Evolutionary conservation across 2,888 invertebrate genomes (phyloP), one percentile per base, ranked within the genome.

Genomic region (Ornithoptera alexandrae): DNA sequence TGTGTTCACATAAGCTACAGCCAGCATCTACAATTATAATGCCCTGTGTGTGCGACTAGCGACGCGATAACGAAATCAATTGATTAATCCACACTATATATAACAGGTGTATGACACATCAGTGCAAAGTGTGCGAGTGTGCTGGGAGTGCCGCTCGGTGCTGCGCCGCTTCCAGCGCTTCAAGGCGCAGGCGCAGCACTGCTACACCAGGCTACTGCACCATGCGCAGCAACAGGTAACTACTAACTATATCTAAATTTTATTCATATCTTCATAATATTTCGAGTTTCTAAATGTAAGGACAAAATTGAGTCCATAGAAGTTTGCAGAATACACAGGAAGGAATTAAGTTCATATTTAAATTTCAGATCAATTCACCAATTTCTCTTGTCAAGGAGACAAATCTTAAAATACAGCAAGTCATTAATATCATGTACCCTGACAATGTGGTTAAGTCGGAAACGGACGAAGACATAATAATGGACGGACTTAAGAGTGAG

Each of bases 111-210:
- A 79, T 2, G 78, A 81, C 4, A 63, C 79, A 15, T 76, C 79
- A 0, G 66, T 77, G 3, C 46, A 81, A 1, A 76, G 75, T 17
- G 67, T 83, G 4, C 78, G 79, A 0, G 71, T 91, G 0, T 91
- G 91, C 67, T 91, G 89, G 89, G 91, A 90, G 70, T 91, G 91
- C 67, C 74, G 76, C 0, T 87, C 85, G 0, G 42, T 80, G 60
- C 72, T 90, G 18, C 78, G 77, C 0, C 75, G 77, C 4, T 80
- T 85, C 68, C 75, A 80, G 3, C 59, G 68, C 22, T 91, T 91
- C 78, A 86, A 84, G 69, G 64, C 72, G 2, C 81, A 79, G 30
- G 86, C 80, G 0, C 82, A 86, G 62, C 69, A 72, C 1, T 84
- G 84, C 10, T 87, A 86, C 68, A 72, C 71, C 0, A 77, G 81